Conservation (phyloP, 2,797 vertebrate genomes). For the Acanthornis magna region DNA sequence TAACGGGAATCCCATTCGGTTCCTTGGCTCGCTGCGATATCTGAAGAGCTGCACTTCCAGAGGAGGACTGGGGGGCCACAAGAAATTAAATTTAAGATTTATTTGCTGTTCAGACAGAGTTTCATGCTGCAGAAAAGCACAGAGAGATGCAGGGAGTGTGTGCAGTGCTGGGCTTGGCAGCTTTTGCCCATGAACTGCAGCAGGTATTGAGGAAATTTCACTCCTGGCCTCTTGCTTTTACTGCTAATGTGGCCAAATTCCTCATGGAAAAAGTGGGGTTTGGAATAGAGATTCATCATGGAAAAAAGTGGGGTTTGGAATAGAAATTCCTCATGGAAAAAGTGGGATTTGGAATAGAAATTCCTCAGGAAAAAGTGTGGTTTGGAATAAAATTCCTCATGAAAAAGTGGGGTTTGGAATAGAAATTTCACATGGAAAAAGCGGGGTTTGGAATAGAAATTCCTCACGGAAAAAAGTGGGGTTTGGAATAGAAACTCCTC, state of each 20-base stretch:
- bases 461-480: not conserved
- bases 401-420: not conserved
- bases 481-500: not conserved
- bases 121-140: not conserved
- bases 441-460: not conserved
- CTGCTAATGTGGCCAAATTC: not conserved
- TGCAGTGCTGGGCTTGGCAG: not conserved
- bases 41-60: conserved; percentile 62
- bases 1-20: conserved; percentile 65
- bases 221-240: not conserved
- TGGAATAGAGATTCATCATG: not conserved
- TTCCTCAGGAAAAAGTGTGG: accelerated
- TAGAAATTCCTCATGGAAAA: not conserved
- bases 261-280: not conserved
- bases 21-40: conserved; percentile 53
- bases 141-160: not conserved
- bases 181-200: not conserved
- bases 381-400: not conserved
- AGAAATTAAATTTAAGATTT: not conserved
- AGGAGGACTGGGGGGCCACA: conserved; percentile 3
- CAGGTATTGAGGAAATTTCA: not conserved
- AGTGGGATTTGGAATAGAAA: not conserved
- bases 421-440: not conserved
- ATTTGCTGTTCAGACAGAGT: not conserved
- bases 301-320: not conserved